Percentiles rank a stretch among this genome's conserved stretches.
Conservation (phyloP, 1,140 invertebrate genomes). For the Hylaeus volcanicus region DNA sequence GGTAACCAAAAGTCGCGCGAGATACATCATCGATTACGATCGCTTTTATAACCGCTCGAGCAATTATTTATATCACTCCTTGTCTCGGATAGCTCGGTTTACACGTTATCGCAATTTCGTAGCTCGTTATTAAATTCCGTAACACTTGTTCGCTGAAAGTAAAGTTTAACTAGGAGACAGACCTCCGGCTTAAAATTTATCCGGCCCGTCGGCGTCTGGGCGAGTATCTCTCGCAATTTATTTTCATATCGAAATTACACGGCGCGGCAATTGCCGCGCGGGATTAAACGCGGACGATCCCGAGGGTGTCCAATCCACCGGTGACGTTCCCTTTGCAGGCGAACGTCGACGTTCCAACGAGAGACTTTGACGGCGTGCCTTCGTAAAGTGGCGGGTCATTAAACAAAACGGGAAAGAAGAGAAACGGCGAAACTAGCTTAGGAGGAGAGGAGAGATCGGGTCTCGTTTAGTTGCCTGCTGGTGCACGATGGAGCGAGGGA, state of each 20-base stretch:
- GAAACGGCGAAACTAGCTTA: not conserved
- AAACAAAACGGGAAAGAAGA: not conserved
- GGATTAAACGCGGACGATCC: conserved; percentile 2
- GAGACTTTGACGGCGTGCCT: not conserved
- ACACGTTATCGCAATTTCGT: not conserved
- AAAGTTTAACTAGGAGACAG: not conserved
- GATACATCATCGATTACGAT: too few species aligned
- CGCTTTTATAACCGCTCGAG: too few species aligned
- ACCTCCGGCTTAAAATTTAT: not conserved
- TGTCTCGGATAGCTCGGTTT: not conserved
- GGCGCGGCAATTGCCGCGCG: not conserved
- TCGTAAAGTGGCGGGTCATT: conserved; percentile 4
- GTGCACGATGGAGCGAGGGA: not conserved
- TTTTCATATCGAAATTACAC: conserved; percentile 10
- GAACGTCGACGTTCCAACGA: conserved; percentile 13
- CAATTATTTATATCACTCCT: too few species aligned
- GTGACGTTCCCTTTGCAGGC: not conserved
- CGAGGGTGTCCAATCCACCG: not conserved
- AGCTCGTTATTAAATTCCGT: not conserved
- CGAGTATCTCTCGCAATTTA: conserved; percentile 11
- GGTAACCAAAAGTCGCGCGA: too few species aligned
- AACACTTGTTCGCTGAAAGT: not conserved
- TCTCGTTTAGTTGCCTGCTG: not conserved
- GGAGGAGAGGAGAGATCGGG: not conserved
- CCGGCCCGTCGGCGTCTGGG: not conserved